Base-by-base conservation (phyloP, 2,113 vertebrate genomes). In the Haplochromis burtoni region DNA sequence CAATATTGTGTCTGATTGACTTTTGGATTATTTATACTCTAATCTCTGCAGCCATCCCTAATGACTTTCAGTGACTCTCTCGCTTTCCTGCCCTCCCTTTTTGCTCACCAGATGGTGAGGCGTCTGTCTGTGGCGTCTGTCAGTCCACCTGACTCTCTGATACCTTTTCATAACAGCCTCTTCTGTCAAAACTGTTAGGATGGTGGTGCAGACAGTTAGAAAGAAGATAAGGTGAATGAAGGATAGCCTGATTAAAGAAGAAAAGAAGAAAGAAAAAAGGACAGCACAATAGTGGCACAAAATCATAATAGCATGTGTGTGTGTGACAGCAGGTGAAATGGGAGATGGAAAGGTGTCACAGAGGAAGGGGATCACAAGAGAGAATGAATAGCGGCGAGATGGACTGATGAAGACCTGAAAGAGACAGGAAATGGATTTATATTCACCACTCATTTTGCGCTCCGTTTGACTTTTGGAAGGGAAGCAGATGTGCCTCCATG, bases 341-440 rank as follows among this genome's bases (percentile, higher is more conserved):
- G 24, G 78, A 83, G 84, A 87, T 42, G 57, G 84, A 91, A 87
- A 66, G 76, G 49, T 76, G 79, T 40, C 57, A 86, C 14, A 1
- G 63, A 87, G 82, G 55, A 83, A 71, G 54, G 24, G 76, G 82
- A 84, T 82, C 87, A 40, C 26, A 42, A 35, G 79, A 59, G 29
- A 33, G 51, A 45, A 51, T 85, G 51, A 51, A 55, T 85, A 55
- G 81, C 14, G 24, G 29, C 12, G 61, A 80, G 91, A 88, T 86
- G 89, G 88, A 93, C 88, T 91, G 93, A 94, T 95, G 94, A 90
- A 80, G 93, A 89, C 90, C 90, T 93, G 91, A 92, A 91, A 91
- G 92, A 89, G 92, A 92, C 89, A 91, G 87, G 90, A 89, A 85
- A 91, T 85, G 81, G 92, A 88, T 88, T 92, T 55, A 88, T 86